Percentiles rank a stretch among this genome's conserved stretches.
These are phyloP conservation scores for Tyto alba DNA, from an alignment of 2,113 vertebrate genomes.

Conservation along the genomic window DNA sequence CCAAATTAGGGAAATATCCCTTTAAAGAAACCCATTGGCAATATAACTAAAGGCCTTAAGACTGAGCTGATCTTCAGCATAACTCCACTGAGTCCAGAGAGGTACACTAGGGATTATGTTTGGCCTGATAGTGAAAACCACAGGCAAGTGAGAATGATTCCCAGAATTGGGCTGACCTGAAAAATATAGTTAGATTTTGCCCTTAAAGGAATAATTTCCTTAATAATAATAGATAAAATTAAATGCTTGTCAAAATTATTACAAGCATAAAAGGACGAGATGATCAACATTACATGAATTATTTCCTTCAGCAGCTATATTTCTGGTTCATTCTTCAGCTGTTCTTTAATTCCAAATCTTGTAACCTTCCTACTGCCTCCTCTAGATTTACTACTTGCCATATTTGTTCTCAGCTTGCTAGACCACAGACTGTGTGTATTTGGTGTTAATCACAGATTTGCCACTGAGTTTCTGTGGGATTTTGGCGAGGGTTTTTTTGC, in stretches of 20 bases:
- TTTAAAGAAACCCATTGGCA: conserved; percentile 22
- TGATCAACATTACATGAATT: background rate
- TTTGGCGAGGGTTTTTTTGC: background rate
- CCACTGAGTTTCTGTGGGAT: background rate
- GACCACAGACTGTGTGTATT: background rate
- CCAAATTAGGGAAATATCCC: conserved; percentile 36
- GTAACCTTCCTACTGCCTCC: background rate
- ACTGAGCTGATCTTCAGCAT: conserved; percentile 10
- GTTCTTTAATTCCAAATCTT: background rate
- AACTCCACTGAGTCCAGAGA: conserved; percentile 11
- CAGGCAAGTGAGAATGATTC: conserved; percentile 34
- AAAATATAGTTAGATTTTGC: conserved; percentile 20
- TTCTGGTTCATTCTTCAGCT: background rate
- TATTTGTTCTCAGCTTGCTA: background rate
- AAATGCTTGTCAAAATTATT: conserved; percentile 31
- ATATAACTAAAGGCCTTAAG: background rate
- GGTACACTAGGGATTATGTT: conserved; percentile 25
- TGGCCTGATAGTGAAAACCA: conserved; percentile 29
- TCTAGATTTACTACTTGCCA: background rate
- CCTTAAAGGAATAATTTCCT: conserved; percentile 36
- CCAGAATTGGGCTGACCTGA: conserved; percentile 38
- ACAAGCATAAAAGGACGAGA: background rate
- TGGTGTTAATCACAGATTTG: background rate
- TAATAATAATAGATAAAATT: conserved; percentile 4
- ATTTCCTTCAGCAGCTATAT: background rate